Evolutionary conservation across 2,113 vertebrate genomes (phyloP).

Genomic region (Pleuronectes platessa): DNA sequence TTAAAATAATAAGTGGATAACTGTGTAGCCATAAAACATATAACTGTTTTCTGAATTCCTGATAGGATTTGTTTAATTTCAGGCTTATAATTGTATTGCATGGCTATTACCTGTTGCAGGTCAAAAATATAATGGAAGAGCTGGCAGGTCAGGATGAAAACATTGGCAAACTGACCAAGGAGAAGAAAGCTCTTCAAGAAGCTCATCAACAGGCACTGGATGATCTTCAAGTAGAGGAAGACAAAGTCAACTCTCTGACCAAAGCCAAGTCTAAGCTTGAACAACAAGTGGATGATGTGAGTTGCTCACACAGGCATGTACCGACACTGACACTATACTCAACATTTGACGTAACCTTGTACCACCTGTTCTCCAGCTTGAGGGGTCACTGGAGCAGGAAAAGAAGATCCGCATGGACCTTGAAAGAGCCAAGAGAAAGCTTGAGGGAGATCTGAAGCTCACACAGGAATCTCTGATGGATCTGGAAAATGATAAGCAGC

Average conservation of each 20-base stretch:
- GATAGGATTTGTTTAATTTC: not conserved
- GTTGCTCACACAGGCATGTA: not conserved
- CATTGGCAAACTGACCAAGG: slow-evolving; percentile 72
- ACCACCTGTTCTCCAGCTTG: slow-evolving; percentile 42
- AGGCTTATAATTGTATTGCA: not conserved
- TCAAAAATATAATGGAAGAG: slow-evolving; percentile 75
- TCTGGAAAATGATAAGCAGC: slow-evolving; percentile 79
- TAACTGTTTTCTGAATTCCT: too few relatives aligned
- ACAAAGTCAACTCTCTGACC: slow-evolving; percentile 74
- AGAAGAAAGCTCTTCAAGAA: slow-evolving; percentile 74
- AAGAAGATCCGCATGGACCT: slow-evolving; percentile 86
- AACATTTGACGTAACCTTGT: not conserved
- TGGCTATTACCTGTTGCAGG: slow-evolving; percentile 34
- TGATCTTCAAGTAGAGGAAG: slow-evolving; percentile 76
- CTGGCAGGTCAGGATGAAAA: slow-evolving; percentile 72
- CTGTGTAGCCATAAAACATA: too few relatives aligned
- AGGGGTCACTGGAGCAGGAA: slow-evolving; percentile 85
- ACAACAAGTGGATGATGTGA: slow-evolving; percentile 78
- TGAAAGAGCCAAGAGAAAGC: slow-evolving; percentile 82
- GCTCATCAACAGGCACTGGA: slow-evolving; percentile 75
- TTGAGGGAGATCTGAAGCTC: slow-evolving; percentile 67
- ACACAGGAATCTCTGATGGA: slow-evolving; percentile 62
- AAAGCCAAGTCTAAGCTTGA: slow-evolving; percentile 78
- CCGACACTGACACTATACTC: too few relatives aligned
- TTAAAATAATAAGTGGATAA: too few relatives aligned